Base-by-base conservation (phyloP, 1,140 invertebrate species). In the Phymorhynchus buccinoides region DNA sequence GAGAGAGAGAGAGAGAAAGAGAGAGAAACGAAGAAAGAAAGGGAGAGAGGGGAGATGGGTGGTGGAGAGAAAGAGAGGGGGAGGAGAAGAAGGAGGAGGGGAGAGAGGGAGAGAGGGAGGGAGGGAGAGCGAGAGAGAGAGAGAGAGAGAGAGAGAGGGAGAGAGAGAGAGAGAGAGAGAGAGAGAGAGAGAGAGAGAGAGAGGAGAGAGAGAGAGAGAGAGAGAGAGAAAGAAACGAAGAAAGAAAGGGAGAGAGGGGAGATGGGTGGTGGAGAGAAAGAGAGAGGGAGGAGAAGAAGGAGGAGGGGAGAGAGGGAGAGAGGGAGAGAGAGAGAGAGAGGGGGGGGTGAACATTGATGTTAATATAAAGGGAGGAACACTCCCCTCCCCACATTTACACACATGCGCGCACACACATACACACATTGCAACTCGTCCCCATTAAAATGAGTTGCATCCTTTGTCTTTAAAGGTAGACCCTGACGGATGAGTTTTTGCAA, bases 101-200 rank as follows among this genome's bases (percentile, higher is more conserved):
- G 71, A 27, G 35, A 84, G 83, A 73, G 35, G 52, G 71, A 84
- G 83, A 42, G 71, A 42, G 71, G 66, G 83, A 84, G 37, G 52
- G 32, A 73, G 68, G 42, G 37, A 48, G 44, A 9, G 44, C 44
- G 6, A 18, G 6, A 48, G 18, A 48, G 18, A 48, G 18, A 48
- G 18, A 48, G 71, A 75, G 66, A 37, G 37, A 42, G 37, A 73
- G 41, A 84, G 41, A 75, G 39, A 75, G 41, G 66, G 41, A 75
- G 41, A 75, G 41, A 84, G n/a, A 73, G 56, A 73, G 32, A 73
- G 37, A 71, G n/a, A 73, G 37, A 73, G 56, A 73, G n/a, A 44
- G 37, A 39, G 32, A 37, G 32, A 39, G 7, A 83, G 41, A 44
- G 37, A 39, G 82, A 73, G 32, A 62, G 52, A 82, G 42, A 82